A percentile compares a stretch with the other conserved stretches of the same genome.
phyloP scores from a whole-genome alignment of 2,888 invertebrate species.

The Aspidiotus destructor region DNA sequence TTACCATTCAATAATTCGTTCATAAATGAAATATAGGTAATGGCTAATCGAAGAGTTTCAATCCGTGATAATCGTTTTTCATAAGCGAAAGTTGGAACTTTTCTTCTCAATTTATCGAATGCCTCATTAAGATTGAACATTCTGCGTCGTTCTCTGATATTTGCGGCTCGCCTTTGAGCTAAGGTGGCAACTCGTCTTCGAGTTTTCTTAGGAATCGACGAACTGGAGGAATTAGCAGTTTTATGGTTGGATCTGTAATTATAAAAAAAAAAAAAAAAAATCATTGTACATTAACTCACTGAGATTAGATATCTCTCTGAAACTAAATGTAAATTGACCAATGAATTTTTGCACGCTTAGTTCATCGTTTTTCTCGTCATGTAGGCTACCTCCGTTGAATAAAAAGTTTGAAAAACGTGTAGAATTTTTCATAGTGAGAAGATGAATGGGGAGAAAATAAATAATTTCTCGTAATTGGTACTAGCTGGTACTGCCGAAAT shows the following conservation, averaged over 20 bases:
- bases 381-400: too few relatives aligned
- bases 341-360: too few relatives aligned
- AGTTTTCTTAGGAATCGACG: constrained; percentile 58
- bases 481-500: too few relatives aligned
- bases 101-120: constrained; percentile 81
- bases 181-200: constrained; percentile 79
- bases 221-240: constrained; percentile 36
- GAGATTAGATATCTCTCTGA: too few relatives aligned
- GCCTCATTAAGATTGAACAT: constrained; percentile 96
- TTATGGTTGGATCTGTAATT: constrained; percentile 15
- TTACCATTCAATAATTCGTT: constrained; percentile 54
- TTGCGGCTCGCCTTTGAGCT: constrained; percentile 82
- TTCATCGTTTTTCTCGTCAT: too few relatives aligned
- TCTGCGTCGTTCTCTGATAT: constrained; percentile 80
- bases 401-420: too few relatives aligned
- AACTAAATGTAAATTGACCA: too few relatives aligned
- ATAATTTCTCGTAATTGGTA: too few relatives aligned
- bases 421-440: too few relatives aligned
- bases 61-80: constrained; percentile 91
- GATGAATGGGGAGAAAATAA: too few relatives aligned
- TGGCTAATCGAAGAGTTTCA: constrained; percentile 86
- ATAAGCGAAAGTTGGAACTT: constrained; percentile 92
- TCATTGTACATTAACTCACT: not conserved
- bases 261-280: not conserved
- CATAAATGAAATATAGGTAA: constrained; percentile 96